Evolutionary conservation across 2,888 invertebrate species (phyloP).

Genomic region (Scaptodrosophila latifasciaeformis): DNA sequence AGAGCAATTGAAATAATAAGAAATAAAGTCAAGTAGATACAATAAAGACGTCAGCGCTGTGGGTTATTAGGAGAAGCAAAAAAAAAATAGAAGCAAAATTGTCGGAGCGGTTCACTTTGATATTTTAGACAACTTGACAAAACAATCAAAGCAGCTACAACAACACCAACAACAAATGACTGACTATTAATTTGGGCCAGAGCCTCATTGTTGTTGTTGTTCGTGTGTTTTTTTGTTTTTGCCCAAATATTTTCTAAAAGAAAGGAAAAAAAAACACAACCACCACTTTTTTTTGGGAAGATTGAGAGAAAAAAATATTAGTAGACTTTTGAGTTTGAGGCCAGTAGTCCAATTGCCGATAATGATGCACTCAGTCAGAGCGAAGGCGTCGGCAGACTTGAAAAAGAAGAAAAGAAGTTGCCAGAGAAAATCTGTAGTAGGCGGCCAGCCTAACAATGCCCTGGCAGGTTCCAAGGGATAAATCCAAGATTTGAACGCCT

Average conservation of each 20-base stretch:
- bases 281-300: no score
- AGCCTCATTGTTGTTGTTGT: slow-evolving; percentile 31
- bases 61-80: slow-evolving; percentile 48
- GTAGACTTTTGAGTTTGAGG: slow-evolving; percentile 58
- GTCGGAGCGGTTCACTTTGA: slow-evolving; percentile 51
- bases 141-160: slow-evolving; percentile 60
- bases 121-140: slow-evolving; percentile 68
- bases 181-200: slow-evolving; percentile 60
- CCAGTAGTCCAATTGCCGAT: slow-evolving; percentile 71
- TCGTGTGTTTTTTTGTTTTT: slow-evolving; percentile 40
- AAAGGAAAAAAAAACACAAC: slow-evolving; percentile 23
- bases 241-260: slow-evolving; percentile 50
- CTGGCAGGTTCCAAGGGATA: slow-evolving; percentile 46
- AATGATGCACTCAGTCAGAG: slow-evolving; percentile 69
- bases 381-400: slow-evolving; percentile 69
- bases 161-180: slow-evolving; percentile 37
- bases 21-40: slow-evolving; percentile 61
- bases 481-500: slow-evolving; percentile 70
- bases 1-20: no score
- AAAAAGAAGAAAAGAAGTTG: slow-evolving; percentile 43
- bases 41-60: slow-evolving; percentile 68
- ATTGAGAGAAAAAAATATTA: neutral
- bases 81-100: slow-evolving; percentile 13
- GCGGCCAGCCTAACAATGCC: slow-evolving; percentile 32
- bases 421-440: slow-evolving; percentile 29